These are phyloP conservation scores for Tokudaia tokunoshimensis DNA, from an alignment of 2,797 vertebrate species.

Conservation along the genomic window DNA sequence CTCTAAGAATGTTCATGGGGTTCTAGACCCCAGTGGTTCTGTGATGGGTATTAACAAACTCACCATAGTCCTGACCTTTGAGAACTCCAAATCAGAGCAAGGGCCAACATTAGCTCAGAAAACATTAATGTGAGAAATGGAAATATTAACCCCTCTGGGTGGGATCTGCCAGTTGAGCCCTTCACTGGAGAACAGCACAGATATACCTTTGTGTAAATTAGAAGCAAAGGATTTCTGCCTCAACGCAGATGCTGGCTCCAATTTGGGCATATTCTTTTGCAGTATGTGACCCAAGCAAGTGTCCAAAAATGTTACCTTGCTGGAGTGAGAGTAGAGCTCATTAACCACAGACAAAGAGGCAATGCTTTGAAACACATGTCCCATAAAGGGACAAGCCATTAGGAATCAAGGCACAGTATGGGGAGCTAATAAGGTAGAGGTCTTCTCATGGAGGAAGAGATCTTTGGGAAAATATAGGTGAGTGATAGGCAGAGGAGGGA, in stretches of 20 bases:
- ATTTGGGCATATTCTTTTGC: background rate
- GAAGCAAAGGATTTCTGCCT: background rate
- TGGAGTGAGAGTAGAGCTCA: background rate
- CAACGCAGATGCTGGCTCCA: background rate
- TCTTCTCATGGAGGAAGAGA: conserved; percentile 17
- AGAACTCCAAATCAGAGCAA: conserved; percentile 15
- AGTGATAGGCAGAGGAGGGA: background rate
- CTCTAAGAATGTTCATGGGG: background rate
- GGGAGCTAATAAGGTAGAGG: background rate
- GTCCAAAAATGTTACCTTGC: background rate
- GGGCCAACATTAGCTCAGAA: background rate
- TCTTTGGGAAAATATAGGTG: conserved; percentile 52
- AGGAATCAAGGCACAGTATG: background rate
- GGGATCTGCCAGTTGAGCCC: background rate
- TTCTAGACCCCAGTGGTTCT: background rate
- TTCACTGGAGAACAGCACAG: background rate
- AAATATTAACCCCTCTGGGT: background rate
- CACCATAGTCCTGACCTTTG: background rate
- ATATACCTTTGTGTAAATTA: background rate
- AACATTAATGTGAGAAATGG: background rate
- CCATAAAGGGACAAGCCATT: background rate
- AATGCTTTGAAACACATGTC: background rate
- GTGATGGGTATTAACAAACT: background rate
- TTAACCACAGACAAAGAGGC: background rate
- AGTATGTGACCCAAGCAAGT: background rate